Evolutionary conservation across 2,797 vertebrate genomes (phyloP).

Genomic region (Peromyscus aztecus): DNA sequence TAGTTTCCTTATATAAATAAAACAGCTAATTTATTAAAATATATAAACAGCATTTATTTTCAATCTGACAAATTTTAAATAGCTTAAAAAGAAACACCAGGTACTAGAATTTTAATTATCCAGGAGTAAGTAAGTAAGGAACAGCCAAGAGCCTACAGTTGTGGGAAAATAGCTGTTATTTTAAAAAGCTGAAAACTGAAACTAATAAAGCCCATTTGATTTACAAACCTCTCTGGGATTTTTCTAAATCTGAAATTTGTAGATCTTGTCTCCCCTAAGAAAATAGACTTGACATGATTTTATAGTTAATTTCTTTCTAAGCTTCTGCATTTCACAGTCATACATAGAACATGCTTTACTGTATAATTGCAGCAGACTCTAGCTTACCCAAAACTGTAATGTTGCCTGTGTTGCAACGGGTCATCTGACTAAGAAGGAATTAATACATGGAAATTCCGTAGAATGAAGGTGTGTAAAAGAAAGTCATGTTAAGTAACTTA

Average conservation of each 20-base stretch:
- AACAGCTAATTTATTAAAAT: conserved; percentile 66
- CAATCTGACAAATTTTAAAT: conserved; percentile 53
- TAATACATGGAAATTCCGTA: neutral
- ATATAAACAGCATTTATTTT: conserved; percentile 51
- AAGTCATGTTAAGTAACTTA: conserved; percentile 49
- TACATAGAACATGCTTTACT: neutral
- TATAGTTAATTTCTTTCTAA: conserved; percentile 6
- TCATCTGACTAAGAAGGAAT: neutral
- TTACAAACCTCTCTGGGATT: conserved; percentile 21
- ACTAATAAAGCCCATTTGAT: neutral
- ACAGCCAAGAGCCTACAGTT: neutral
- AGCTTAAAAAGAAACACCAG: conserved; percentile 55
- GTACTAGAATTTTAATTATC: conserved; percentile 37
- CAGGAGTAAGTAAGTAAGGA: neutral
- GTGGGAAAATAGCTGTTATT: neutral
- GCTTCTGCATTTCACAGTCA: conserved; percentile 17
- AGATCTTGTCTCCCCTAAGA: neutral
- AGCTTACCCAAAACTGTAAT: neutral
- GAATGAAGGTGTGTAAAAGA: neutral
- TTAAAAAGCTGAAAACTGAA: neutral
- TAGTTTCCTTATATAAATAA: conserved; percentile 71
- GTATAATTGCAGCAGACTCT: neutral
- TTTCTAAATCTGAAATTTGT: neutral
- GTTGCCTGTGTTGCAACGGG: neutral
- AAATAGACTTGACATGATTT: neutral